These are phyloP conservation scores for Diabrotica balteata DNA, from an alignment of 2,888 invertebrate genomes.

Conservation along the genomic window DNA sequence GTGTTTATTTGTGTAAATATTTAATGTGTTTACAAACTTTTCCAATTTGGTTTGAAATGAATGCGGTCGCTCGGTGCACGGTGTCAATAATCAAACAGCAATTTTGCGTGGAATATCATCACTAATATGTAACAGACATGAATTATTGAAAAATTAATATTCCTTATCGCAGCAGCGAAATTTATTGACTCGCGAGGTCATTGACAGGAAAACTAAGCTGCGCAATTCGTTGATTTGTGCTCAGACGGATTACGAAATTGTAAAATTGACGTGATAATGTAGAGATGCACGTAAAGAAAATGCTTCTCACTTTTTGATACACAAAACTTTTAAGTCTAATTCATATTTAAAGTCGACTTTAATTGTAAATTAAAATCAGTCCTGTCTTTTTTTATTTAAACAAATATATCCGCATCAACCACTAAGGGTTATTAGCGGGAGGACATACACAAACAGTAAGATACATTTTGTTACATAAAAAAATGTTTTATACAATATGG, in stretches of 20 bases:
- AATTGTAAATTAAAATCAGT: too few species aligned
- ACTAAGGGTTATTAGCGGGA: too few species aligned
- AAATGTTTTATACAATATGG: too few species aligned
- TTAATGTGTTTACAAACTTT: constrained; percentile 1
- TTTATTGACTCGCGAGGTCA: constrained; percentile 41
- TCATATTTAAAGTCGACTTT: too few species aligned
- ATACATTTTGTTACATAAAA: too few species aligned
- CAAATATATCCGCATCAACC: too few species aligned
- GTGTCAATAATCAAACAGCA: constrained; percentile 11
- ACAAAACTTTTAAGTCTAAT: too few species aligned
- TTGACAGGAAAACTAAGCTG: constrained; percentile 44
- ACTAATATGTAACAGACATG: constrained; percentile 10
- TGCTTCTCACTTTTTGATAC: too few species aligned
- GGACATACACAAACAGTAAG: too few species aligned
- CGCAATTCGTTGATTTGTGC: constrained; percentile 48
- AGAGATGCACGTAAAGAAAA: too few species aligned
- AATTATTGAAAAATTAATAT: constrained; percentile 21
- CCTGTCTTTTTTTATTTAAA: too few species aligned
- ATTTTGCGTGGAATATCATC: constrained; percentile 14
- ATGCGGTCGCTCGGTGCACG: neutral
- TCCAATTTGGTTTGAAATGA: neutral
- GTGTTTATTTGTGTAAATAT: neutral
- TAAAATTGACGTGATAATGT: too few species aligned
- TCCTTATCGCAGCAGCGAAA: constrained; percentile 28
- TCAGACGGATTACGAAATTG: constrained; percentile 27